Percentiles rank a stretch among this genome's conserved stretches.
Conservation (phyloP, 2,888 invertebrate species). For the Sinhomidia bicolor region DNA sequence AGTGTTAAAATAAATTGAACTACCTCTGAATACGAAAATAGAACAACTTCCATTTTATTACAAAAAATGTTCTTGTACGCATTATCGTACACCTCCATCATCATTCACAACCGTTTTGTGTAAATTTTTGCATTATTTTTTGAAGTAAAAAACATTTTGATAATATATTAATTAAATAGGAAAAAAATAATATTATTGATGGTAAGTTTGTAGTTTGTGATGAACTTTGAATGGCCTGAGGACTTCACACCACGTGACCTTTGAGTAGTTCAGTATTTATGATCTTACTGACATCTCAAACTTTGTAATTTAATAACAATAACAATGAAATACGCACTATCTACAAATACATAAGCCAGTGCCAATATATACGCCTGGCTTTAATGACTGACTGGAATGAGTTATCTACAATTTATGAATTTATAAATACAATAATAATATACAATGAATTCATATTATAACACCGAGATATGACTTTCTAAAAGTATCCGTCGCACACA, state of each 20-base stretch:
- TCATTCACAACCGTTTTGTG: constrained; percentile 62
- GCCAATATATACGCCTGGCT: not conserved
- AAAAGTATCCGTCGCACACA: not conserved
- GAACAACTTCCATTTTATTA: constrained; percentile 64
- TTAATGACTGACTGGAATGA: constrained; percentile 54
- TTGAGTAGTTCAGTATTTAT: constrained; percentile 12
- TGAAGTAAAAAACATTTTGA: constrained; percentile 34
- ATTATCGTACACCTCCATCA: constrained; percentile 16
- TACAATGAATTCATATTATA: not conserved
- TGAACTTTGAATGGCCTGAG: constrained; percentile 2
- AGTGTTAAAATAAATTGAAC: not conserved
- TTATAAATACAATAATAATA: constrained; percentile 43
- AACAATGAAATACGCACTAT: constrained; percentile 16
- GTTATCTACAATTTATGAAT: constrained; percentile 36
- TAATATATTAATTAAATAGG: not conserved
- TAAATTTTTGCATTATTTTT: constrained; percentile 49
- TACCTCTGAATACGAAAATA: constrained; percentile 45
- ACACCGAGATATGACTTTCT: constrained; percentile 57
- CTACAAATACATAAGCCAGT: constrained; percentile 21
- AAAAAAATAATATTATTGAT: constrained; percentile 13
- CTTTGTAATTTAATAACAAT: not conserved
- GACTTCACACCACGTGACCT: not conserved
- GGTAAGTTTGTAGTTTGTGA: constrained; percentile 38
- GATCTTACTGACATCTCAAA: constrained; percentile 4
- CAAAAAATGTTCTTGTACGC: constrained; percentile 44